Percentiles rank a stretch among this genome's conserved stretches.
phyloP scores from a whole-genome alignment of 2,888 invertebrate genomes.

The Macaria notata region DNA sequence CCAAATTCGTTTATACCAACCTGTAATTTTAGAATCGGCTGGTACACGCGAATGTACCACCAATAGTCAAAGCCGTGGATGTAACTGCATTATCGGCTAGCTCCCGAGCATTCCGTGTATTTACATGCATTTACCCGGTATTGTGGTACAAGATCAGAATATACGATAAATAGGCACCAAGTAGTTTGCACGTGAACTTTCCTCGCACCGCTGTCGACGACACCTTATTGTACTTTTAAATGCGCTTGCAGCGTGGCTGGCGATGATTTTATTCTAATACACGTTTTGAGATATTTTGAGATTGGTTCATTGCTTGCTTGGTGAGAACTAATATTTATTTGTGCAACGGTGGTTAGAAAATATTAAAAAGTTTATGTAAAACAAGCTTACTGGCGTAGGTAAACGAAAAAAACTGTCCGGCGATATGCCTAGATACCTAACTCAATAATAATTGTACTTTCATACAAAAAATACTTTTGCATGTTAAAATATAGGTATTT shows the following conservation, averaged over 20 bases:
- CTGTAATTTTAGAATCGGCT: background rate
- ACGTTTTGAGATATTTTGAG: conserved; percentile 14
- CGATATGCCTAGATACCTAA: too few species aligned
- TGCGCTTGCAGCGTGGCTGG: conserved; percentile 50
- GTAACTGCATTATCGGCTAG: background rate
- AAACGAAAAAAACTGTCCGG: too few species aligned
- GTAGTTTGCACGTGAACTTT: conserved; percentile 69
- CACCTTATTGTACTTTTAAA: conserved; percentile 78
- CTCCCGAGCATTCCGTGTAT: conserved; percentile 20
- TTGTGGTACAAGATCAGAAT: conserved; percentile 54
- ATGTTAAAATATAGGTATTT: too few species aligned
- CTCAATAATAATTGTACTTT: too few species aligned
- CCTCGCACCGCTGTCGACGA: conserved; percentile 55
- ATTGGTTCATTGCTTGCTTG: background rate
- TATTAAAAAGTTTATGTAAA: too few species aligned
- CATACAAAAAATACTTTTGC: too few species aligned
- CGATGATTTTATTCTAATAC: conserved; percentile 42
- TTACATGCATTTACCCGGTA: conserved; percentile 26
- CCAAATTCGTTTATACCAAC: too few species aligned
- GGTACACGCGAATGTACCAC: background rate
- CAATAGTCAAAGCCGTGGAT: too few species aligned
- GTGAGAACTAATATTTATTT: too few species aligned
- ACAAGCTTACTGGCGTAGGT: too few species aligned
- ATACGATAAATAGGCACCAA: conserved; percentile 52
- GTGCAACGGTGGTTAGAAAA: too few species aligned